Conservation (phyloP, 1,140 invertebrate species). For the Papilio polyxenes region DNA sequence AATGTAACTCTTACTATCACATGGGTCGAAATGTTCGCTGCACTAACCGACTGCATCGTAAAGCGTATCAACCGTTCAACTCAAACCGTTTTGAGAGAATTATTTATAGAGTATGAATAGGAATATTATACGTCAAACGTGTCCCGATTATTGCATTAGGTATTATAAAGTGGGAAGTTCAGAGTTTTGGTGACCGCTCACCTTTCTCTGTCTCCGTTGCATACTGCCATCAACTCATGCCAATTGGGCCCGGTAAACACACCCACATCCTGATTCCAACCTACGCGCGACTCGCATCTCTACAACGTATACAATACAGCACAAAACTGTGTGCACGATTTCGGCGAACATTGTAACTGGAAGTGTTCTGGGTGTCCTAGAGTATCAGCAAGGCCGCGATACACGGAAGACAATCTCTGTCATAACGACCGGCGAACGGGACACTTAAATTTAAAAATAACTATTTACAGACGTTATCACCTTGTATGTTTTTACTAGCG, state of each 20-base stretch:
- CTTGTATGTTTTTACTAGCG: background rate
- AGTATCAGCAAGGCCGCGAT: conserved; percentile 63
- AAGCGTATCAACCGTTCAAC: background rate
- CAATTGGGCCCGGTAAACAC: conserved; percentile 41
- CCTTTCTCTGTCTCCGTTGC: conserved; percentile 42
- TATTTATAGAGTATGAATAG: background rate
- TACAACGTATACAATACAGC: conserved; percentile 19
- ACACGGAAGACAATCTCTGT: conserved; percentile 78
- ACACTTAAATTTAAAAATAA: conserved; percentile 34
- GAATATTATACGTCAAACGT: background rate
- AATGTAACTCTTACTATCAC: too few species aligned
- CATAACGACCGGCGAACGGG: conserved; percentile 43
- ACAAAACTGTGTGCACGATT: conserved; percentile 20
- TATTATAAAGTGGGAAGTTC: conserved; percentile 36
- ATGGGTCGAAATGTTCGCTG: conserved; percentile 7
- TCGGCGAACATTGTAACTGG: conserved; percentile 42
- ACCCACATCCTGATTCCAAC: conserved; percentile 36
- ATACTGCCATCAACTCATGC: conserved; percentile 26
- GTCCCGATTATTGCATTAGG: background rate
- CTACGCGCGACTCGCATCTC: background rate
- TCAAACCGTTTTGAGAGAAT: background rate
- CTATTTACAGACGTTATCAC: conserved; percentile 16
- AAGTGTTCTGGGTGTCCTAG: conserved; percentile 59
- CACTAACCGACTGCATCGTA: conserved; percentile 7
- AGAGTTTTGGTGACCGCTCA: conserved; percentile 34